Percentiles rank a stretch among this genome's conserved stretches.
phyloP scores from a whole-genome alignment of 2,797 vertebrate species.

The Parauchenoglanis ngamensis region DNA sequence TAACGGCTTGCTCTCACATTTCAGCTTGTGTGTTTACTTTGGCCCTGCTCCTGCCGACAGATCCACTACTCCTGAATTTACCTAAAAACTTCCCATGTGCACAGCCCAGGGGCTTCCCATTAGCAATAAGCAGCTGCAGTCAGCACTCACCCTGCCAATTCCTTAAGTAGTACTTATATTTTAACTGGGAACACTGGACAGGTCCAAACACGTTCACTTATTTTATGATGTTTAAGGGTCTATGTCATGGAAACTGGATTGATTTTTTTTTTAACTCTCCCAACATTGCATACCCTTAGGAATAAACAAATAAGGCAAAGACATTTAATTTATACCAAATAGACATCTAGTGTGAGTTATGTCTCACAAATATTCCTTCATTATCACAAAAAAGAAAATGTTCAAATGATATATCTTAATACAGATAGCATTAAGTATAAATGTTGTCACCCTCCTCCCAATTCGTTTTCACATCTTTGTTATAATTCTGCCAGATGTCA shows the following conservation, averaged over 20 bases:
- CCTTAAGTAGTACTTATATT: constrained; percentile 28
- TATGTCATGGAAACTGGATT: background rate
- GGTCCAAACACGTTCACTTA: constrained; percentile 9
- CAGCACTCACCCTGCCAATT: background rate
- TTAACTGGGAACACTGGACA: constrained; percentile 13
- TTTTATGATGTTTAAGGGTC: background rate
- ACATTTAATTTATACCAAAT: background rate
- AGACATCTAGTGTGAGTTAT: background rate
- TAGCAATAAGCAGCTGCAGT: constrained; percentile 19
- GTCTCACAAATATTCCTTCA: background rate
- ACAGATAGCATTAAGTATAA: background rate
- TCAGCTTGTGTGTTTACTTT: constrained; percentile 30
- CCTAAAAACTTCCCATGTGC: constrained; percentile 44
- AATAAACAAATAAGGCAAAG: background rate
- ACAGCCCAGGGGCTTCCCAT: constrained; percentile 15
- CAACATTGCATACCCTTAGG: background rate
- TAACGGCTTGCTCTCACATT: constrained; percentile 49
- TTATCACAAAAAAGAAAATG: background rate
- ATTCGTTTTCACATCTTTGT: background rate
- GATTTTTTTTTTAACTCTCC: background rate
- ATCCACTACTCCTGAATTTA: constrained; percentile 32
- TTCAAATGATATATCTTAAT: background rate
- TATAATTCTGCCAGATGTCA: background rate
- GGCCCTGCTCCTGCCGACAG: constrained; percentile 35
- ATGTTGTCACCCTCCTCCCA: background rate